These are phyloP conservation scores for Tolypeutes matacus DNA, from an alignment of 2,797 vertebrate genomes.

Conservation along the genomic window DNA sequence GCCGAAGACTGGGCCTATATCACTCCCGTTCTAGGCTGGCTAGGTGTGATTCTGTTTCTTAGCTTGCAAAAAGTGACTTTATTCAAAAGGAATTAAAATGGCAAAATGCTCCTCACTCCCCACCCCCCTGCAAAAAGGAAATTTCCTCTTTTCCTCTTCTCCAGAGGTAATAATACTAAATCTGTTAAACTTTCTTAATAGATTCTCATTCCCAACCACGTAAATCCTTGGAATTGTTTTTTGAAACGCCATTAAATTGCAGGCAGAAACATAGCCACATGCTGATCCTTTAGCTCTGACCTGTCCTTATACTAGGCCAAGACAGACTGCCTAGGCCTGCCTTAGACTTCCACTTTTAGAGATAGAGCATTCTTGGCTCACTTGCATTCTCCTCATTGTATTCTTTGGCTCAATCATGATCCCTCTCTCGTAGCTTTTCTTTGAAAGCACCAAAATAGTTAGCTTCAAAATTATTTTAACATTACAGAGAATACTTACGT, in stretches of 20 bases:
- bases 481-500: neutral
- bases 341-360: neutral
- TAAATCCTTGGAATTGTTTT: constrained; percentile 1
- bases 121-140: too few species aligned
- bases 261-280: neutral
- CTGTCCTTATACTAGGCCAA: neutral
- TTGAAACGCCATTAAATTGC: neutral
- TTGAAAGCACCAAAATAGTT: constrained; percentile 3
- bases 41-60: too few species aligned
- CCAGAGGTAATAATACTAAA: neutral
- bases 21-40: too few species aligned
- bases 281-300: neutral
- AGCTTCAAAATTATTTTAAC: constrained; percentile 33
- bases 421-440: constrained; percentile 8
- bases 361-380: neutral
- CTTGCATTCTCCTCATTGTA: neutral
- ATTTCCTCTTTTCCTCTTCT: neutral
- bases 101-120: too few species aligned
- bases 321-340: neutral
- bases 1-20: too few species aligned
- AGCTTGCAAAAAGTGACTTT: too few species aligned
- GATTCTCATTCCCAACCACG: neutral
- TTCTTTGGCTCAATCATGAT: neutral
- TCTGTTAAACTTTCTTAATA: neutral
- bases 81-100: too few species aligned